Evolutionary conservation across 1,140 invertebrate genomes (phyloP).

Genomic region (Neoseiulus cucumeris): DNA sequence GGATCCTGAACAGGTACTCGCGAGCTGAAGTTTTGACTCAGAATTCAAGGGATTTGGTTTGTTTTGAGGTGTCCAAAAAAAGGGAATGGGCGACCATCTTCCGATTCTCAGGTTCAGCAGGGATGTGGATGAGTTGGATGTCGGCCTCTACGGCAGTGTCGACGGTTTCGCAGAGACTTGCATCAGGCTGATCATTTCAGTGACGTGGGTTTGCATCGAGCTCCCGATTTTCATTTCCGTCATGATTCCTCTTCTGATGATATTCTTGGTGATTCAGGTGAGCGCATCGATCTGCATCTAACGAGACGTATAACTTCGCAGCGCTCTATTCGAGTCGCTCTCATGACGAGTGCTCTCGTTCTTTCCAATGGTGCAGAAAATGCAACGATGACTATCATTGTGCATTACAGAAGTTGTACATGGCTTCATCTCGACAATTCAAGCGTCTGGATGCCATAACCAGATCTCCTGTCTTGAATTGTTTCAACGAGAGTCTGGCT

Average conservation of each 20-base stretch:
- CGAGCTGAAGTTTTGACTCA: not conserved
- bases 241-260: not conserved
- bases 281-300: constrained; percentile 38
- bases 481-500: constrained; percentile 32
- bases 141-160: not conserved
- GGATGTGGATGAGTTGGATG: not conserved
- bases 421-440: constrained; percentile 34
- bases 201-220: not conserved
- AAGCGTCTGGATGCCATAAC: constrained; percentile 33
- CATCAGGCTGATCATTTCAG: not conserved
- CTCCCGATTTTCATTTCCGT: not conserved
- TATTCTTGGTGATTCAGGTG: constrained; percentile 7
- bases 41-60: too few relatives aligned
- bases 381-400: constrained; percentile 20
- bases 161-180: not conserved
- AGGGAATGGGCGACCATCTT: not conserved
- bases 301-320: constrained; percentile 46
- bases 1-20: constrained; percentile 39
- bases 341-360: constrained; percentile 45
- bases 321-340: constrained; percentile 49
- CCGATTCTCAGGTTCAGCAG: not conserved
- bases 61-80: not conserved
- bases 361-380: constrained; percentile 19
- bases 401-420: constrained; percentile 28
- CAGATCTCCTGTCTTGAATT: constrained; percentile 33